Conservation (phyloP, 2,888 invertebrate species). For the Drosophila silvestris region DNA sequence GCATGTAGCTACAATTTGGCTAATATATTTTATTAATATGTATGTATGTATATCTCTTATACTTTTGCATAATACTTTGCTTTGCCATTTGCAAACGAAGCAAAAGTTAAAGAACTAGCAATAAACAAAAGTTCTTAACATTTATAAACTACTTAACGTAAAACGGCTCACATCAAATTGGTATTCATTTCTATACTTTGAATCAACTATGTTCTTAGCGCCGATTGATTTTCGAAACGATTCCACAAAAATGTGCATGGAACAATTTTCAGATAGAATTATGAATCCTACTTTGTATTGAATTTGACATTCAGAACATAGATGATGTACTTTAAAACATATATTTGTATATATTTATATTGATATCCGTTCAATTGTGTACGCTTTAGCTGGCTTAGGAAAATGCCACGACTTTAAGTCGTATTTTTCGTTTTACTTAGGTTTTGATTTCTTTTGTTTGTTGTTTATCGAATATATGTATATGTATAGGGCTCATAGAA, state of each 20-base stretch:
- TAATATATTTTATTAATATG: constrained; percentile 54
- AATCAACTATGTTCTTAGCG: not conserved
- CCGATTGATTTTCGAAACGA: not conserved
- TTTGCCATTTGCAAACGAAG: constrained; percentile 53
- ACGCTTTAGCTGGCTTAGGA: constrained; percentile 62
- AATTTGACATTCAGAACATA: constrained; percentile 9
- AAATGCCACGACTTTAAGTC: constrained; percentile 78
- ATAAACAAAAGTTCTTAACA: constrained; percentile 64
- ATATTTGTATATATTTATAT: constrained; percentile 47
- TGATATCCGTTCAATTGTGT: constrained; percentile 35
- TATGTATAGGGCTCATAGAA: constrained; percentile 63
- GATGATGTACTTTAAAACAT: constrained; percentile 35
- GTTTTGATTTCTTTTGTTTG: constrained; percentile 1
- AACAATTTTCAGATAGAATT: constrained; percentile 5
- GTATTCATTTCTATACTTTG: constrained; percentile 12
- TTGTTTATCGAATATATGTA: constrained; percentile 3
- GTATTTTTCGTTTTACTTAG: constrained; percentile 22
- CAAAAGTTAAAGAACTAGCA: constrained; percentile 65
- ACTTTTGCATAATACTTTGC: constrained; percentile 75
- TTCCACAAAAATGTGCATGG: not conserved
- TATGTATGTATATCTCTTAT: constrained; percentile 58
- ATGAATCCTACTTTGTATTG: not conserved
- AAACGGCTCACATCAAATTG: constrained; percentile 70
- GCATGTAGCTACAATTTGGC: constrained; percentile 54
- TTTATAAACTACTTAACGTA: constrained; percentile 62